Base-by-base conservation (phyloP, 2,113 vertebrate genomes). In the Dascyllus trimaculatus region DNA sequence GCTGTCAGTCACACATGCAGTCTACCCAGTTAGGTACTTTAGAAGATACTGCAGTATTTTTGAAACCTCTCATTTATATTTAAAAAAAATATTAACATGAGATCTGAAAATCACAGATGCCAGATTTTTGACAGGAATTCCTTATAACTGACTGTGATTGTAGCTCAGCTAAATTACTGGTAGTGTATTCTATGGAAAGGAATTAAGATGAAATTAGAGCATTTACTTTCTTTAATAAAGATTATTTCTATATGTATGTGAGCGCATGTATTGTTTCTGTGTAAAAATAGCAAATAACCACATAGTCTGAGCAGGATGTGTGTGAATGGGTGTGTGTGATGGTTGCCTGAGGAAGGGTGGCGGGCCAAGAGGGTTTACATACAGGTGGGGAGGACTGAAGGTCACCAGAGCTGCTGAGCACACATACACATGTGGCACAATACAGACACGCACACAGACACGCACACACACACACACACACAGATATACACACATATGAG, bases 391-490 rank as follows among this genome's bases (percentile, higher is more conserved):
- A 67, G 61, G 81, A 51, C 43, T 86, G 79, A 85, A 81, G 82
- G 81, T 86, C 85, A 86, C 64, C 4, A 66, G 66, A 62, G 70
- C 75, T 69, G 61, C 65, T 56, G 43, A 64, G 59, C 18, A 10
- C 8, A 78, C 29, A 60, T 29, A 65, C 74, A 72, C 40, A 43
- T 53, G 48, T 19, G 17, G 19, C 11, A 35, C 59, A n/a, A 19
- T 2, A 46, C 58, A 70, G 68, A 60, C 59, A 65, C 60, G 65
- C 77, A 66, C 49, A 68, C 84, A 59, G 40, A 64, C 40, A 49
- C 24, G 56, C 71, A 69, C 63, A 57, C 46, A 62, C 35, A 70
- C 67, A 26, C 61, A 35, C 26, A 58, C 61, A 40, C 52, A 58
- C 26, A 53, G 38, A 26, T 22, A 78, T 43, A 32, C 54, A 64